Conservation (phyloP, 2,797 vertebrate genomes). For the Adelosebastes latens region DNA sequence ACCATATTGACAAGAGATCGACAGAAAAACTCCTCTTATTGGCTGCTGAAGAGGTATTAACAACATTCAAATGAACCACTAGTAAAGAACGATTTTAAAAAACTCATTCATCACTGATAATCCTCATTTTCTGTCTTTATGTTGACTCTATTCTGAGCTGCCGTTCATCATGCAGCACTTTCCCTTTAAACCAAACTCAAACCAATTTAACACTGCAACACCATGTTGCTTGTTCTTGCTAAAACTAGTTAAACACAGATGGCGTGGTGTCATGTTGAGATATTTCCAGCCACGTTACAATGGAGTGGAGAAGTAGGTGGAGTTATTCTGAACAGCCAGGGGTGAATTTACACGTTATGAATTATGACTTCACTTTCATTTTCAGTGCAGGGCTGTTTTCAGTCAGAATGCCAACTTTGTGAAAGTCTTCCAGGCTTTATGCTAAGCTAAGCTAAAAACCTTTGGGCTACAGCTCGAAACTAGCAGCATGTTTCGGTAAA, state of each 20-base stretch:
- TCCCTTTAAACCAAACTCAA: constrained; percentile 36
- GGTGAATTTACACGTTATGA: constrained; percentile 5
- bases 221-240: constrained; percentile 43
- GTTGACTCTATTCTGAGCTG: constrained; percentile 8
- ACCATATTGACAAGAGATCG: not conserved
- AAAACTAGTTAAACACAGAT: constrained; percentile 62
- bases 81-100: not conserved
- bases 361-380: not conserved
- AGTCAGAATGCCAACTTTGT: not conserved
- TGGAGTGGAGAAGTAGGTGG: constrained; percentile 24
- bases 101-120: not conserved
- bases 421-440: not conserved
- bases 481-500: not conserved
- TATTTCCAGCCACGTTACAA: constrained; percentile 47
- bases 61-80: not conserved
- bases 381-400: not conserved
- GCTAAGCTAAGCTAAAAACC: not conserved
- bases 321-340: constrained; percentile 23
- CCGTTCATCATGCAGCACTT: constrained; percentile 23
- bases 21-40: not conserved
- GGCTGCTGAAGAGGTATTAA: not conserved
- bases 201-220: constrained; percentile 37
- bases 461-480: not conserved
- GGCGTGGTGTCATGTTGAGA: constrained; percentile 56
- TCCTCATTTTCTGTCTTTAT: not conserved